phyloP scores from a whole-genome alignment of 1,140 invertebrate genomes.

The Hyles euphorbiae region DNA sequence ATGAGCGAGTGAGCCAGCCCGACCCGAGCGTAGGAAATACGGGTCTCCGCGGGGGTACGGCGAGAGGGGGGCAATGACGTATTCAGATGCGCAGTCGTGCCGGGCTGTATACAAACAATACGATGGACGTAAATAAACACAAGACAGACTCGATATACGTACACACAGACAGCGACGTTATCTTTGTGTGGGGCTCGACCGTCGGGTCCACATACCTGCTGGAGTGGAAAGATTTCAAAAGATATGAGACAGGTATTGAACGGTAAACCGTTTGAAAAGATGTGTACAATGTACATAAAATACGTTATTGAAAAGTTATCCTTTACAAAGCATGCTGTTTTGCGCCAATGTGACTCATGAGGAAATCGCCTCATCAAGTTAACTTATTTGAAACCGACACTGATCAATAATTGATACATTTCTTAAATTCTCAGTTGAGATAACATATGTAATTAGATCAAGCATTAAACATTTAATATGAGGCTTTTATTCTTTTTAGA shows the following conservation, averaged over 20 bases:
- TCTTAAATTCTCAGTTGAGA: too few species aligned
- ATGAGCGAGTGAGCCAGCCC: conserved; percentile 66
- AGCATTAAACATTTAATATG: too few species aligned
- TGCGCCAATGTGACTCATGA: too few species aligned
- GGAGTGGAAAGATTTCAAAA: conserved; percentile 22
- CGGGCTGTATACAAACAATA: conserved; percentile 75
- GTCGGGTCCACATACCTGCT: conserved; percentile 34
- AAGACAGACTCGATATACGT: conserved; percentile 49
- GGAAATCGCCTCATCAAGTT: too few species aligned
- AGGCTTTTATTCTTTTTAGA: too few species aligned
- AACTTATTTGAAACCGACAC: too few species aligned
- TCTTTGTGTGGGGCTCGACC: conserved; percentile 59
- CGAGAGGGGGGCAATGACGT: conserved; percentile 59
- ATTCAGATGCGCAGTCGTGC: conserved; percentile 69
- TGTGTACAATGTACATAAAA: too few species aligned
- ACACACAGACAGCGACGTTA: conserved; percentile 52
- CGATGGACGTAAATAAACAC: conserved; percentile 74
- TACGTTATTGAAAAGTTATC: too few species aligned
- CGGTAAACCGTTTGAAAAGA: too few species aligned
- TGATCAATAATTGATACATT: too few species aligned
- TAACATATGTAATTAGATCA: too few species aligned
- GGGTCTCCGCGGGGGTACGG: conserved; percentile 47
- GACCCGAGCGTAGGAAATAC: conserved; percentile 61
- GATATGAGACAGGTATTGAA: conserved; percentile 31
- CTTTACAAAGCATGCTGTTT: too few species aligned